Evolutionary conservation across 2,797 vertebrate genomes (phyloP).

Genomic region (Mionectes olivaceus): DNA sequence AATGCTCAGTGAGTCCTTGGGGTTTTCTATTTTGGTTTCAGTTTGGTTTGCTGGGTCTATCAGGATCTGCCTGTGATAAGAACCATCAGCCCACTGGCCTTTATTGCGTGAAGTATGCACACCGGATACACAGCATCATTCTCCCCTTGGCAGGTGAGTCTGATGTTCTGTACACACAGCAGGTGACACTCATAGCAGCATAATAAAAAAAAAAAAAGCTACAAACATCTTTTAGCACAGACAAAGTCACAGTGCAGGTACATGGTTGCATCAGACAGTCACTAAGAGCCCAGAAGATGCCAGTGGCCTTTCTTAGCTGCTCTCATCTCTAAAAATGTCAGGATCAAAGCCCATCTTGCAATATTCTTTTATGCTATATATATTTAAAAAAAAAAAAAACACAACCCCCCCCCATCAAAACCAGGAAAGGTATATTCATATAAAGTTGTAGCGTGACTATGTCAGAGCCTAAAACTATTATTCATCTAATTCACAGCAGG

Average conservation of each 20-base stretch:
- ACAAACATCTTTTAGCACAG: background rate
- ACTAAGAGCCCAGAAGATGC: background rate
- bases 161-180: background rate
- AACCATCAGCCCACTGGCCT: background rate
- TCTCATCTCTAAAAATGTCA: background rate
- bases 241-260: background rate
- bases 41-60: background rate
- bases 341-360: background rate
- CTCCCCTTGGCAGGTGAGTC: background rate
- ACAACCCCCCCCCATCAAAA: no score
- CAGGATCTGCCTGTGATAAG: background rate
- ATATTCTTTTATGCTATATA: background rate
- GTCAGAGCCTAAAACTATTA: background rate
- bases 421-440: background rate
- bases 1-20: background rate
- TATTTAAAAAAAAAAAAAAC: no score
- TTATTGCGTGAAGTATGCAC: rapidly evolving
- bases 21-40: background rate
- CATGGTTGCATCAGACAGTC: rapidly evolving
- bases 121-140: background rate
- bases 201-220: background rate
- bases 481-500: background rate
- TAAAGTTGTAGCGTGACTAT: background rate
- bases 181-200: background rate
- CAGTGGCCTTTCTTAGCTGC: background rate